Conservation (phyloP, 2,888 invertebrate genomes). For the Latheticus oryzae region DNA sequence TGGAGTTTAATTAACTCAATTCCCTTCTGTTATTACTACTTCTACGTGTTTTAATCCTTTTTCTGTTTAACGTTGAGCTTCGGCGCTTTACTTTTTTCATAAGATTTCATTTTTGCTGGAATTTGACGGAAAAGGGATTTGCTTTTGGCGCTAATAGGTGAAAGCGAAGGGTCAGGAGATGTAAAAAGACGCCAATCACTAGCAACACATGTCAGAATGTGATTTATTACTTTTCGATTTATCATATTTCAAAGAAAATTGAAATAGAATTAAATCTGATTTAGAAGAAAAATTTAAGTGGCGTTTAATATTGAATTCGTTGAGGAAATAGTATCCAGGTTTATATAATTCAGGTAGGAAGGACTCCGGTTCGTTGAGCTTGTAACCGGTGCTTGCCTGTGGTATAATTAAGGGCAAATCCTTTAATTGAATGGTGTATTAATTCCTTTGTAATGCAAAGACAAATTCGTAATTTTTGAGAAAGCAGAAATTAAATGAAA, state of each 20-base stretch:
- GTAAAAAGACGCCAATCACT: conserved; percentile 37
- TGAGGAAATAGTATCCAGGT: conserved; percentile 18
- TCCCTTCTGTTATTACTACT: conserved; percentile 12
- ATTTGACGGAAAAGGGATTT: conserved; percentile 40
- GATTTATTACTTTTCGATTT: conserved; percentile 36
- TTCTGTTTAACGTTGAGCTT: conserved; percentile 12
- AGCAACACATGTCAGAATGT: conserved; percentile 39
- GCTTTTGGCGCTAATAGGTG: conserved; percentile 29
- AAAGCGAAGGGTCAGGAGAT: conserved; percentile 26
- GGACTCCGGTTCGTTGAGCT: conserved; percentile 35
- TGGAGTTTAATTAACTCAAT: conserved; percentile 29
- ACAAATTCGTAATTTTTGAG: conserved; percentile 37
- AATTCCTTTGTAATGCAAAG: conserved; percentile 43
- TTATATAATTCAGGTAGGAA: conserved; percentile 38
- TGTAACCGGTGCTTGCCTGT: conserved; percentile 36
- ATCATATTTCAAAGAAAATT: conserved; percentile 15
- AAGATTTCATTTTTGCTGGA: conserved; percentile 32
- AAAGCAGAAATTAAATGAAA: conserved; percentile 38
- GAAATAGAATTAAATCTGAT: conserved; percentile 15
- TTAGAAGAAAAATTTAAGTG: conserved; percentile 7
- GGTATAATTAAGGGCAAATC: conserved; percentile 43
- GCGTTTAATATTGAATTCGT: conserved; percentile 1
- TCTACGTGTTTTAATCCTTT: conserved; percentile 19
- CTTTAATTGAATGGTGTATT: conserved; percentile 43
- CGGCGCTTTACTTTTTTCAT: conserved; percentile 22